Evolutionary conservation across 2,113 vertebrate genomes (phyloP).

Genomic region (Anoplopoma fimbria): DNA sequence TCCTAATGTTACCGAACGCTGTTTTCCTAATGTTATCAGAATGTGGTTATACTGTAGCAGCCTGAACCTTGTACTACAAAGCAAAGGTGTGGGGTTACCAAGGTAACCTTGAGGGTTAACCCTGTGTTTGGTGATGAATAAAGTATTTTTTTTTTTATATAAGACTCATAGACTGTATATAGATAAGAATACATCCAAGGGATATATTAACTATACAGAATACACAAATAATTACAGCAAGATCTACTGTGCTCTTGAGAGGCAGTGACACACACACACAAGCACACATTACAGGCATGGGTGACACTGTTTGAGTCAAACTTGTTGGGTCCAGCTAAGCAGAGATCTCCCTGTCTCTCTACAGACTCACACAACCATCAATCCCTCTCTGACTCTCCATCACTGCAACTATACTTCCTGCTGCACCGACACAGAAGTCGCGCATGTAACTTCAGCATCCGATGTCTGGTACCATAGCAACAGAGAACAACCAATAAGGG

Average conservation of each 20-base stretch:
- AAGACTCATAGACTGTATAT: too few relatives aligned
- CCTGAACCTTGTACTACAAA: too few relatives aligned
- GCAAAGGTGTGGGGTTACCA: too few relatives aligned
- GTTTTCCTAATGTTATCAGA: too few relatives aligned
- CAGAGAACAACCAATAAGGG: slow-evolving; percentile 76
- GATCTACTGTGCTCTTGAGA: background rate
- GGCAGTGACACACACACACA: background rate
- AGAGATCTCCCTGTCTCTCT: slow-evolving; percentile 3
- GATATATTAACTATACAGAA: too few relatives aligned
- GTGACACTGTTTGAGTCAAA: slow-evolving; percentile 33
- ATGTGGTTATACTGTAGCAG: too few relatives aligned
- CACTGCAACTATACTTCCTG: slow-evolving; percentile 44
- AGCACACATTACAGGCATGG: background rate
- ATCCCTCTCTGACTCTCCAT: slow-evolving; percentile 22
- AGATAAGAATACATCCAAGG: too few relatives aligned
- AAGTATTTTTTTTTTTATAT: too few relatives aligned
- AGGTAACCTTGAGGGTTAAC: too few relatives aligned
- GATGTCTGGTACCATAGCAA: slow-evolving; percentile 83
- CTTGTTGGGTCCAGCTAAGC: slow-evolving; percentile 31
- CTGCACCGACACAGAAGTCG: slow-evolving; percentile 47
- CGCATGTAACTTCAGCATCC: slow-evolving; percentile 70
- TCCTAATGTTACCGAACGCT: too few relatives aligned
- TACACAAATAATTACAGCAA: background rate
- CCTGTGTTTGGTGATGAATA: too few relatives aligned
- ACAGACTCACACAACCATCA: slow-evolving; percentile 1